Percentiles rank a stretch among this genome's conserved stretches.
These are phyloP conservation scores for Platycnemis pennipes DNA, from an alignment of 2,888 invertebrate genomes.

Conservation along the genomic window DNA sequence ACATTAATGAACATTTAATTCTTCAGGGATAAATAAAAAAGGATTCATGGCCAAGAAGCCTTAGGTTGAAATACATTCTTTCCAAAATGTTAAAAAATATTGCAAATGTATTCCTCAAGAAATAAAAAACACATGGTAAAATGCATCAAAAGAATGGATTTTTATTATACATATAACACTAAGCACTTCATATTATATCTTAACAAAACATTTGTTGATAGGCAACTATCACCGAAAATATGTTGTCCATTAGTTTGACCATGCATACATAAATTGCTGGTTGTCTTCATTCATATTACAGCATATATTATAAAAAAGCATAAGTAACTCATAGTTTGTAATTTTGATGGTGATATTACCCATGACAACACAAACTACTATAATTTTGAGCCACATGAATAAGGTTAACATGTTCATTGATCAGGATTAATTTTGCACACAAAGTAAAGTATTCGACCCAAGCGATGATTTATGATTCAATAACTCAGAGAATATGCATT, in stretches of 20 bases:
- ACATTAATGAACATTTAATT: too few relatives aligned
- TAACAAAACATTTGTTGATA: slow-evolving; percentile 67
- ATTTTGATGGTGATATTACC: slow-evolving; percentile 37
- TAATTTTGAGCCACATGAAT: slow-evolving; percentile 54
- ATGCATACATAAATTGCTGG: slow-evolving; percentile 65
- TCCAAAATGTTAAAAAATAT: slow-evolving; percentile 11
- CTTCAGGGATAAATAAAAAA: background rate
- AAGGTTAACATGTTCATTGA: slow-evolving; percentile 35
- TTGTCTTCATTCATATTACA: slow-evolving; percentile 48
- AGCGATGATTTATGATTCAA: slow-evolving; percentile 61
- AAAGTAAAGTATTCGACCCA: slow-evolving; percentile 38
- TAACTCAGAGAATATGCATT: slow-evolving; percentile 63
- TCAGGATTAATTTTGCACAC: slow-evolving; percentile 5
- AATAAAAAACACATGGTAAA: slow-evolving; percentile 55
- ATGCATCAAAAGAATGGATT: slow-evolving; percentile 65
- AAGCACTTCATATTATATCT: slow-evolving; percentile 61
- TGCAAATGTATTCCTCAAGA: background rate
- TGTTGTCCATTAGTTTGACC: slow-evolving; percentile 54
- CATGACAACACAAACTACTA: slow-evolving; percentile 62
- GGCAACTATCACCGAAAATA: slow-evolving; percentile 67
- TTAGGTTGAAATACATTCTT: background rate
- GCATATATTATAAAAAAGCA: slow-evolving; percentile 62
- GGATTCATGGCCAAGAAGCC: background rate
- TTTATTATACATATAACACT: slow-evolving; percentile 67
- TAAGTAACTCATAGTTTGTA: slow-evolving; percentile 51